These are phyloP conservation scores for Tenualosa ilisha DNA, from an alignment of 2,797 vertebrate species.

Conservation along the genomic window DNA sequence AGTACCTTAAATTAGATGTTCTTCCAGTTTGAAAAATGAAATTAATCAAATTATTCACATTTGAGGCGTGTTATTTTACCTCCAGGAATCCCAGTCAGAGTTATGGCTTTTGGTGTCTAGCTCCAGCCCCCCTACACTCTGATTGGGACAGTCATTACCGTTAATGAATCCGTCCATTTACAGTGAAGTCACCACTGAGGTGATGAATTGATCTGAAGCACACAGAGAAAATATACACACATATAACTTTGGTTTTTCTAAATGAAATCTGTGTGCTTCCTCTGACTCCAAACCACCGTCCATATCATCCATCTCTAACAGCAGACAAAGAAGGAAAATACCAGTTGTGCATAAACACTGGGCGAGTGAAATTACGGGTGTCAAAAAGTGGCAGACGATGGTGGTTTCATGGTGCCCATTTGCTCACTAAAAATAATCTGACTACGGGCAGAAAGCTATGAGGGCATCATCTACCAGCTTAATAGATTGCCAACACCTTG, in stretches of 20 bases:
- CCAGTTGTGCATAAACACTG: slow-evolving; percentile 61
- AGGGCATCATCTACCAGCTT: slow-evolving; percentile 45
- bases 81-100: not conserved
- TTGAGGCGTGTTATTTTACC: slow-evolving; percentile 20
- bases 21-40: not conserved
- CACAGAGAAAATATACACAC: slow-evolving; percentile 44
- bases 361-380: slow-evolving; percentile 69
- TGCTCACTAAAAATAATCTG: slow-evolving; percentile 67
- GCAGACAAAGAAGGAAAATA: slow-evolving; percentile 60
- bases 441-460: slow-evolving; percentile 5
- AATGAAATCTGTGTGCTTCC: slow-evolving; percentile 25
- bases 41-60: slow-evolving; percentile 15
- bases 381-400: slow-evolving; percentile 64
- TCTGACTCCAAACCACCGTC: slow-evolving; percentile 46
- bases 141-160: slow-evolving; percentile 34
- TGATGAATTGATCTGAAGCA: slow-evolving; percentile 38
- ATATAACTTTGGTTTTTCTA: not conserved
- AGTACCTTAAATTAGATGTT: not conserved
- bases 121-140: not conserved
- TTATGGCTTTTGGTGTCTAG: slow-evolving; percentile 18
- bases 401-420: slow-evolving; percentile 63
- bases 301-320: slow-evolving; percentile 61
- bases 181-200: slow-evolving; percentile 28
- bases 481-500: slow-evolving; percentile 56
- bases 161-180: slow-evolving; percentile 43